Base-by-base conservation (phyloP, 2,797 vertebrate genomes). In the Pogonophryne albipinna region DNA sequence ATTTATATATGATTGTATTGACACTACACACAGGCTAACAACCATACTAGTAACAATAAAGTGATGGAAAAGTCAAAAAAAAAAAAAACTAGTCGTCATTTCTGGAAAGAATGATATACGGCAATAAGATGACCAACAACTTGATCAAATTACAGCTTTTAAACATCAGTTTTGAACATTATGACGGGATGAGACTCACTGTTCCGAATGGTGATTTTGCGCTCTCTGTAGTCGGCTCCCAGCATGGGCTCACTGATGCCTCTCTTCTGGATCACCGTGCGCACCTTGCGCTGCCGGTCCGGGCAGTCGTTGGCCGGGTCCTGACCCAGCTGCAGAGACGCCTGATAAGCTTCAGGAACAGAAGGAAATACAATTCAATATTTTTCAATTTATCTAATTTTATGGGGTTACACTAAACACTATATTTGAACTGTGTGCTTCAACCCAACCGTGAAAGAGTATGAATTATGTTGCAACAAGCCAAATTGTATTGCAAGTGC, bases 141-240 rank as follows among this genome's bases (percentile, higher is more conserved):
- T 38, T 38, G 34, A 38, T 38, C 34, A 38, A 38, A 38, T 38
- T 38, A 38, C 34, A 38, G 34, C 34, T 27, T 47, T 56, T 56
- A 14, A 56, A 56, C 3, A 3, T 14, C 27, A 34, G 53, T 64
- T 17, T 20, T 34, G 19, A 41, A 31, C 15, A 50, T 13, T 10
- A 20, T 2, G 13, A 38, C 27, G 17, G 13, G 3, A 10, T 60
- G 12, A 56, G 9, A 93, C 97, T 94, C 86, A 99, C 98, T 95
- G 95, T 99, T 97, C 85, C 94, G 97, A 71, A 99, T 95, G 87
- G 96, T 97, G 84, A 99, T 98, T 92, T 93, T 99, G 5, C 98
- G 95, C 17, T 97, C 94, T 58, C 93, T 93, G 93, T 99, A 99
- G 45, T 99, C 96, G 0, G 87, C 51, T 0, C 98, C 97, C 85